A percentile compares a stretch with the other conserved stretches of the same genome.
Conservation (phyloP, 2,888 invertebrate species). For the Muscina levida region DNA sequence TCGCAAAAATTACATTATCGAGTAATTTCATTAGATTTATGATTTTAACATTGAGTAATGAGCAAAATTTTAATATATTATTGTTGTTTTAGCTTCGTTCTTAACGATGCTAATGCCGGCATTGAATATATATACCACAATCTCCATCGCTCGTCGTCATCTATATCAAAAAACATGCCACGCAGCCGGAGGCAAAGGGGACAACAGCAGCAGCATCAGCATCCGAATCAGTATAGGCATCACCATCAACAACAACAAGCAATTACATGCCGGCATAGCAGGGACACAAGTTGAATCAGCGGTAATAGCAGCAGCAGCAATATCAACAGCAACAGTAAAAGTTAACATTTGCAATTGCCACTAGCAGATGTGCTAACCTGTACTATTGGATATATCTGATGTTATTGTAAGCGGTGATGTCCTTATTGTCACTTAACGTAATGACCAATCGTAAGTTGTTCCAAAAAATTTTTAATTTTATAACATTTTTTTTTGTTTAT, state of each 20-base stretch:
- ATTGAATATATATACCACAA: conserved; percentile 44
- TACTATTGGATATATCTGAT: conserved; percentile 38
- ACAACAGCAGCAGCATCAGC: conserved; percentile 33
- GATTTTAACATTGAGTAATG: conserved; percentile 21
- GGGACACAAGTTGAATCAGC: neutral
- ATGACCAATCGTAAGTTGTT: conserved; percentile 65
- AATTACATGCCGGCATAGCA: neutral
- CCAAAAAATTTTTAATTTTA: neutral
- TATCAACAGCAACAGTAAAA: too few relatives aligned
- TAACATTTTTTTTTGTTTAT: too few relatives aligned
- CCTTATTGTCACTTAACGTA: conserved; percentile 57
- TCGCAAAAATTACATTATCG: conserved; percentile 31
- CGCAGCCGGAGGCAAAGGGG: neutral
- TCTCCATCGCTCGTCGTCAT: neutral
- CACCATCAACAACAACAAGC: neutral
- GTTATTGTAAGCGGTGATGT: conserved; percentile 38
- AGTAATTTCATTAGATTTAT: conserved; percentile 17
- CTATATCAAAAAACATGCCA: too few relatives aligned
- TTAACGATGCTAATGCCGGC: conserved; percentile 46
- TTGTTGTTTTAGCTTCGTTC: conserved; percentile 19
- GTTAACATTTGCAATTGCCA: too few relatives aligned
- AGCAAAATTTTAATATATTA: conserved; percentile 29
- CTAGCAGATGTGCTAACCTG: conserved; percentile 14
- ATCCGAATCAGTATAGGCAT: conserved; percentile 38
- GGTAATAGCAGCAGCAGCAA: conserved; percentile 11